Conservation (phyloP, 2,888 invertebrate genomes). For the Polydrusus tereticollis region DNA sequence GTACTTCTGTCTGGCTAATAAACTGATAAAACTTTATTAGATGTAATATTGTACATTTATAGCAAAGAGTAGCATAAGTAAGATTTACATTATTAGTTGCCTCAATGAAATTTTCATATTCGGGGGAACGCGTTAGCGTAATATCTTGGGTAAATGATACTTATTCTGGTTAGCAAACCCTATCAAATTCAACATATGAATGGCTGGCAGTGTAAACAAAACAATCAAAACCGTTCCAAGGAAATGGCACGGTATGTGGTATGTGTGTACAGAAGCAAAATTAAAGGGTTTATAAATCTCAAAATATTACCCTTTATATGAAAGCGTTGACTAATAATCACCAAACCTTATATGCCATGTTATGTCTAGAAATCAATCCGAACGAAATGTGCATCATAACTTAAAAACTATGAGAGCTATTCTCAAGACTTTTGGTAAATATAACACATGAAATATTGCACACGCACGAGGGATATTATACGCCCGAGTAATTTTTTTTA, state of each 20-base stretch:
- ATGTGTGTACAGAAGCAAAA: neutral
- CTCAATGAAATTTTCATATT: too few relatives aligned
- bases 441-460: neutral
- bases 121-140: too few relatives aligned
- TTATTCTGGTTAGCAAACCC: too few relatives aligned
- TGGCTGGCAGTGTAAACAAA: neutral
- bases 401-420: neutral
- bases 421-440: neutral
- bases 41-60: too few relatives aligned
- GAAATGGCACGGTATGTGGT: neutral
- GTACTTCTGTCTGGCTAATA: too few relatives aligned
- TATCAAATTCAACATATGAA: too few relatives aligned
- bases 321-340: neutral
- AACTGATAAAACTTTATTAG: too few relatives aligned
- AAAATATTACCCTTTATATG: neutral
- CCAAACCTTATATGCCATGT: neutral
- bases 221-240: neutral
- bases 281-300: neutral
- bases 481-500: neutral
- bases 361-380: conserved; percentile 14
- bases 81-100: too few relatives aligned
- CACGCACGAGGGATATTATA: neutral
- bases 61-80: too few relatives aligned
- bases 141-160: too few relatives aligned
- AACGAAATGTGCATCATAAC: neutral